These are phyloP conservation scores for Nomada goodeniana DNA, from an alignment of 2,888 invertebrate species.

Conservation along the genomic window DNA sequence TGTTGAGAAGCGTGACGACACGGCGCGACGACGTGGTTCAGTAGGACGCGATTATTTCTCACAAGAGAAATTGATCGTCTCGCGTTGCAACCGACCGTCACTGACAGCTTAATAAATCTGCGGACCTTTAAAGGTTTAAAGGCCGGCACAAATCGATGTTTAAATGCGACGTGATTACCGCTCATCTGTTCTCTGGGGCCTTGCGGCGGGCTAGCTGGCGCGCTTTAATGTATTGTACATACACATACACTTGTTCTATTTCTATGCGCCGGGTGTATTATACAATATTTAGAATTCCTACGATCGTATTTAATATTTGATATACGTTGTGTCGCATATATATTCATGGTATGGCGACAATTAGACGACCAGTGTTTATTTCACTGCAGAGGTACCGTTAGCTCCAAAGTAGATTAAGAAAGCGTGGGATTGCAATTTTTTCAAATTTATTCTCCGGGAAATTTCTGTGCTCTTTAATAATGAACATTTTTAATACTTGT, in stretches of 20 bases:
- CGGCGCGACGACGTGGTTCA: slow-evolving; percentile 1
- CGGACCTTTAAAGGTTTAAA: slow-evolving; percentile 43
- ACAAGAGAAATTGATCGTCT: slow-evolving; percentile 24
- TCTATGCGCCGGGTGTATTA: background rate
- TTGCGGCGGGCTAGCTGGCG: background rate
- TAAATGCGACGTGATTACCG: slow-evolving; percentile 41
- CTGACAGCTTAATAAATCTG: slow-evolving; percentile 12
- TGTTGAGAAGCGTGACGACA: slow-evolving; percentile 16
- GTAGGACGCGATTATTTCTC: slow-evolving; percentile 34
- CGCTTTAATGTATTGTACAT: background rate
- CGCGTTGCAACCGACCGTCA: background rate
- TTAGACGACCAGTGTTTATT: background rate
- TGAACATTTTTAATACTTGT: no score
- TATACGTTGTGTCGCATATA: no score
- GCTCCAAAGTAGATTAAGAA: background rate
- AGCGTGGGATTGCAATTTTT: background rate
- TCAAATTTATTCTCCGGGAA: background rate
- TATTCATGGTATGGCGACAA: background rate
- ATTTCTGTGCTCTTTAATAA: background rate
- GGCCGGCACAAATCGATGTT: slow-evolving; percentile 32
- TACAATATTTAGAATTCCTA: no score
- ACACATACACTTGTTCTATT: background rate
- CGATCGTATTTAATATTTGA: no score
- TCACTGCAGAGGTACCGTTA: background rate
- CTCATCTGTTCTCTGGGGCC: slow-evolving; percentile 3